phyloP scores from a whole-genome alignment of 2,113 vertebrate genomes.

The Pachyramphus minor region DNA sequence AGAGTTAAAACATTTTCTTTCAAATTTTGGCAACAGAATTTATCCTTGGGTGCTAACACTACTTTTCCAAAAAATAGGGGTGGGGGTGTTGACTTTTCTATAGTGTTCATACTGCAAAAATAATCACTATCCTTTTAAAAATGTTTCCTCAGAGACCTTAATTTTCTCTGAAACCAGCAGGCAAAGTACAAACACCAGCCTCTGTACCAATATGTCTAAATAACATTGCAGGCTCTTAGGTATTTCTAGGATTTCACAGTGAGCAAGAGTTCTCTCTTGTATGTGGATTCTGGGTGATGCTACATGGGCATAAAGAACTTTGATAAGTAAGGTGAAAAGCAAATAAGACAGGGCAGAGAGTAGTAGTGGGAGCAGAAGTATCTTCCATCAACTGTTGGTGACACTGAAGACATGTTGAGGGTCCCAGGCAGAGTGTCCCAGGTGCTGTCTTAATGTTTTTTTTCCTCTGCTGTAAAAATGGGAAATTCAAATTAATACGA shows the following conservation, averaged over 20 bases:
- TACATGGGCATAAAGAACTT: neutral
- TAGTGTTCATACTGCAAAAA: neutral
- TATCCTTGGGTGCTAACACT: neutral
- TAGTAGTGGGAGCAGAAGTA: neutral
- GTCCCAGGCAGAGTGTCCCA: neutral
- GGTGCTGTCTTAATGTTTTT: neutral
- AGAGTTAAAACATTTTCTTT: neutral
- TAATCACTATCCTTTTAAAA: neutral
- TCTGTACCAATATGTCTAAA: neutral
- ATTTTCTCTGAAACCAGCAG: neutral
- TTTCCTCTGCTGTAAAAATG: neutral
- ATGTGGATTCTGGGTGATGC: neutral
- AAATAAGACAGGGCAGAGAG: neutral
- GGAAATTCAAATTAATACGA: neutral
- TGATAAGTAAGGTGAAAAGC: neutral
- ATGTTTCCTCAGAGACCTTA: neutral
- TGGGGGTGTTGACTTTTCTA: neutral
- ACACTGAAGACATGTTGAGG: neutral
- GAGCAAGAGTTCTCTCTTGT: neutral
- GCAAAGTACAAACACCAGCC: neutral
- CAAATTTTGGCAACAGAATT: neutral
- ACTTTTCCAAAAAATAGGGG: neutral
- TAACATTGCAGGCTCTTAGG: neutral
- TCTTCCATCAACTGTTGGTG: neutral
- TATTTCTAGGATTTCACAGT: neutral